These are phyloP conservation scores for Hypothenemus hampei DNA, from an alignment of 1,140 invertebrate genomes.

Conservation along the genomic window DNA sequence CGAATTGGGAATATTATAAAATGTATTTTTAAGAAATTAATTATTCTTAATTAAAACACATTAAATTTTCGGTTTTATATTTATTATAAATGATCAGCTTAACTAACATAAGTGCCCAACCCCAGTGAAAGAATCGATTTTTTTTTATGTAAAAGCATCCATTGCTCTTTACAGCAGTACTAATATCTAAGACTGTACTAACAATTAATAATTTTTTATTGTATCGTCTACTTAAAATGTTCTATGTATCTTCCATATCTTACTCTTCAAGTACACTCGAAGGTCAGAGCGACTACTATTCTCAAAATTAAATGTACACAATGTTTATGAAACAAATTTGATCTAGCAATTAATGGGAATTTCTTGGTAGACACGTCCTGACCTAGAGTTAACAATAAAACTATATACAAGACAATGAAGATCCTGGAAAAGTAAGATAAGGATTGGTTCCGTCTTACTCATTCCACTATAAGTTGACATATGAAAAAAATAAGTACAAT, in stretches of 20 bases:
- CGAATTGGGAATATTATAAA: too few species aligned
- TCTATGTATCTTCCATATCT: slow-evolving; percentile 18
- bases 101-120: slow-evolving; percentile 48
- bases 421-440: too few species aligned
- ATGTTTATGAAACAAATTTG: too few species aligned
- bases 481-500: too few species aligned
- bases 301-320: not conserved
- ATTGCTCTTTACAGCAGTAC: slow-evolving; percentile 45
- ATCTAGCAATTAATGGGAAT: too few species aligned
- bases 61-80: slow-evolving; percentile 29
- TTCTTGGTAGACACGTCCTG: too few species aligned
- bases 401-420: not conserved
- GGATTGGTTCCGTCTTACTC: too few species aligned
- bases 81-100: slow-evolving; percentile 47
- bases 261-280: not conserved
- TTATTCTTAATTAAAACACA: not conserved
- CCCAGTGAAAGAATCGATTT: slow-evolving; percentile 44
- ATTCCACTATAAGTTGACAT: too few species aligned
- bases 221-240: slow-evolving; percentile 37
- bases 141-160: slow-evolving; percentile 43
- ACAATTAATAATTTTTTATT: slow-evolving; percentile 44
- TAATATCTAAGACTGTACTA: slow-evolving; percentile 43
- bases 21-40: too few species aligned
- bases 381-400: not conserved
- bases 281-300: not conserved